Percentiles rank a stretch among this genome's conserved stretches.
Evolutionary conservation across 2,888 invertebrate genomes (phyloP).

Genomic region (Glyphotaelius pellucidus): DNA sequence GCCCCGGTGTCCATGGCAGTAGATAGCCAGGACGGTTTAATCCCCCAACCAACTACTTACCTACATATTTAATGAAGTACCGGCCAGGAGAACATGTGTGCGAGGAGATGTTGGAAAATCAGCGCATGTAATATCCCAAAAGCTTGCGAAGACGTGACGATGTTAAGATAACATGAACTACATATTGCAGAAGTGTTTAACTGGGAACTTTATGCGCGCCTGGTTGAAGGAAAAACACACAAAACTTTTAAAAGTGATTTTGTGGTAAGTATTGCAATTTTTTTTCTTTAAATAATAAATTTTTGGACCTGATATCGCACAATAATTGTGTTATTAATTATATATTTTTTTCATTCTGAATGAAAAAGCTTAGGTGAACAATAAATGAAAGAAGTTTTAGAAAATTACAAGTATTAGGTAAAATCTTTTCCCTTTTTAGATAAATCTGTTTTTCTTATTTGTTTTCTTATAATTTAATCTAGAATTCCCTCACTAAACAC

Average conservation of each 20-base stretch:
- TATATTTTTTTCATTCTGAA: too few relatives aligned
- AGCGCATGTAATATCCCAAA: slow-evolving; percentile 33
- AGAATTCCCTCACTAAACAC: too few relatives aligned
- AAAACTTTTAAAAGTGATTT: neutral
- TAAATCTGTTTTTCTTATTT: too few relatives aligned
- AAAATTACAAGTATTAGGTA: too few relatives aligned
- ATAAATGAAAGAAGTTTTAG: too few relatives aligned
- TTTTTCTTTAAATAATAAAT: too few relatives aligned
- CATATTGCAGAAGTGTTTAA: neutral
- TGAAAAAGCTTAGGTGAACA: too few relatives aligned
- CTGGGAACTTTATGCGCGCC: neutral
- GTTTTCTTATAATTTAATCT: too few relatives aligned
- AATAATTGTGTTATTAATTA: too few relatives aligned
- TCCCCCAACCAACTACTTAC: neutral
- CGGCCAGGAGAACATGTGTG: slow-evolving; percentile 10
- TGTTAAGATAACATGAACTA: slow-evolving; percentile 10
- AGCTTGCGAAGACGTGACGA: slow-evolving; percentile 12
- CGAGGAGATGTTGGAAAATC: slow-evolving; percentile 19
- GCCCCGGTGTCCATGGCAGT: neutral
- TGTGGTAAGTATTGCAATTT: neutral
- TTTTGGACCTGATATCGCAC: too few relatives aligned
- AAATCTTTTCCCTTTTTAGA: too few relatives aligned
- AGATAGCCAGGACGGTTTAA: neutral
- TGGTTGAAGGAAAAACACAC: neutral
- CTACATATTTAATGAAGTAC: slow-evolving; percentile 20